Evolutionary conservation across 2,888 invertebrate genomes (phyloP), one percentile per base, ranked within the genome.

Genomic region (Lasioglossum malachurum): DNA sequence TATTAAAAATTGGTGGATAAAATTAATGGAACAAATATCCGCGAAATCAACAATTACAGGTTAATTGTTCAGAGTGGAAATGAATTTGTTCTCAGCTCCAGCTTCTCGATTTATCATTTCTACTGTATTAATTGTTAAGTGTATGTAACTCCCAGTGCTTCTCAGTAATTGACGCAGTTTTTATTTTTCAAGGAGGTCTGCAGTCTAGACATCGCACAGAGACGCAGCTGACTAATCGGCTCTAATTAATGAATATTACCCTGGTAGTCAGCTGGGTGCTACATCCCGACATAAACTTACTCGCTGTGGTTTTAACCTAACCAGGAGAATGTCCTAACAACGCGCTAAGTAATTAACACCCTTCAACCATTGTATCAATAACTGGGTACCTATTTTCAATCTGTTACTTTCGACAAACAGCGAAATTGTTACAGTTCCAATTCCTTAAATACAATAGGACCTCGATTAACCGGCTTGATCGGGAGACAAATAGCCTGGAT

Each of bases 241-340:
- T n/a, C 57, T 57, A 57, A 57, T 57, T 57, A 57, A 57, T 57
- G 57, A 57, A 57, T 57, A 57, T 57, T 57, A 57, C n/a, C n/a
- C 57, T 57, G n/a, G 12, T 12, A 57, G 1, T n/a, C 57, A n/a
- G n/a, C 12, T 57, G 57, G 12, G n/a, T n/a, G n/a, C 57, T 12
- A 57, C n/a, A 57, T 31, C 31, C 8, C 31, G 64, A 31, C 31
- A 1, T 19, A 31, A 31, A 31, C 16, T 7, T 31, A 19, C 16
- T 64, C 31, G 64, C 31, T 19, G 57, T 57, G n/a, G n/a, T 57
- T 57, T 57, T 10, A n/a, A 12, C 57, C 57, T 57, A 57, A 57
- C 12, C n/a, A 57, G 57, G 12, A 12, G n/a, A n/a, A n/a, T n/a
- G 10, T n/a, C n/a, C 57, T n/a, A 57, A n/a, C n/a, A n/a, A 3